Percentiles rank a stretch among this genome's conserved stretches.
Conservation (phyloP, 2,113 vertebrate genomes). For the Labeo catla region DNA sequence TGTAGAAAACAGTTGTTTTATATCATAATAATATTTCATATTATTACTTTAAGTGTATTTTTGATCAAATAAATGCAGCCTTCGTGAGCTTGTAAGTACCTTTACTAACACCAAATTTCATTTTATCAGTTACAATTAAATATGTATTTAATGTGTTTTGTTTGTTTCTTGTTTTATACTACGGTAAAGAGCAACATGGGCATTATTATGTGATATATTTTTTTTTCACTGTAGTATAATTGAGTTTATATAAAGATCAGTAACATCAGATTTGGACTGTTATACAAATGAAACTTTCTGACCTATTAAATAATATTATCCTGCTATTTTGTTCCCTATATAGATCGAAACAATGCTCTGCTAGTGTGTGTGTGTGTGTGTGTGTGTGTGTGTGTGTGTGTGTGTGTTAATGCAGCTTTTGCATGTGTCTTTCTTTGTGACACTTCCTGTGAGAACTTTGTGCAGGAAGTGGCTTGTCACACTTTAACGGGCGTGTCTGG, state of each 20-base stretch:
- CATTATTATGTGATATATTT: not conserved
- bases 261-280: too few relatives aligned
- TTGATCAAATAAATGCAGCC: not conserved
- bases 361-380: conserved; percentile 24
- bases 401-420: not conserved
- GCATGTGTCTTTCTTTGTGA: conserved; percentile 33
- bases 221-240: not conserved
- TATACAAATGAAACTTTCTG: not conserved
- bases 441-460: conserved; percentile 53
- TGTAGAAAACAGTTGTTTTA: too few relatives aligned
- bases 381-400: not conserved
- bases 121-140: not conserved
- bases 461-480: conserved; percentile 60
- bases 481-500: conserved; percentile 50
- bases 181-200: not conserved
- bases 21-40: too few relatives aligned
- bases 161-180: not conserved
- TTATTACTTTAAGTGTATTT: not conserved
- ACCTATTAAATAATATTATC: conserved; percentile 6
- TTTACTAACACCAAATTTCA: not conserved
- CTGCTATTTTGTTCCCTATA: not conserved
- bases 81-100: not conserved
- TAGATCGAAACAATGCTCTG: conserved; percentile 24
- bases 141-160: not conserved
- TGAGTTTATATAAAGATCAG: too few relatives aligned